phyloP scores from a whole-genome alignment of 2,797 vertebrate genomes.

The Poeciliopsis paucimaculata region DNA sequence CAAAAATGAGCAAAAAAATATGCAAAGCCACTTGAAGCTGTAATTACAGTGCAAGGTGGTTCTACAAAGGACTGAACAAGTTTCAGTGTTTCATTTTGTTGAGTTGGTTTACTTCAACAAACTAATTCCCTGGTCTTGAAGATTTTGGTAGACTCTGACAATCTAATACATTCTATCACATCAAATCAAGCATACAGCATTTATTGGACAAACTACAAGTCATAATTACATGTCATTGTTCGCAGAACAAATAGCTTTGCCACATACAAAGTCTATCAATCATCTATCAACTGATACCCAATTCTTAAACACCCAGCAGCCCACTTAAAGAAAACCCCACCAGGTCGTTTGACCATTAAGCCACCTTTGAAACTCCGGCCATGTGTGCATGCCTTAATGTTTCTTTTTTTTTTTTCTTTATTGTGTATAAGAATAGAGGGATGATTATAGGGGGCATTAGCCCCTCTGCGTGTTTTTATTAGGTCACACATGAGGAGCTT shows the following conservation, averaged over 20 bases:
- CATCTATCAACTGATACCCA: slow-evolving; percentile 2
- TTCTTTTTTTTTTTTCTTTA: slow-evolving; percentile 7
- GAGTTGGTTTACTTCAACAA: not conserved
- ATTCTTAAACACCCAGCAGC: not conserved
- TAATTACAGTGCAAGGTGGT: not conserved
- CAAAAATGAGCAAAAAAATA: not conserved
- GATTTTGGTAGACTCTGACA: not conserved
- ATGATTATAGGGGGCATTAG: slow-evolving; percentile 63
- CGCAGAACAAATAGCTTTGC: not conserved
- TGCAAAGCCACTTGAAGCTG: not conserved
- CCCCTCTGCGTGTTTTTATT: slow-evolving; percentile 62
- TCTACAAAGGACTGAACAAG: not conserved
- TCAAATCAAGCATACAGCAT: slow-evolving; percentile 9
- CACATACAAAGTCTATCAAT: not conserved
- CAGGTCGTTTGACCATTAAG: slow-evolving; percentile 25
- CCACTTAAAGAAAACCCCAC: slow-evolving; percentile 15
- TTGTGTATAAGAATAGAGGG: slow-evolving; percentile 57
- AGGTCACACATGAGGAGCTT: slow-evolving; percentile 69
- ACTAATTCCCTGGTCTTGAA: not conserved
- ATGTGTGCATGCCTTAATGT: slow-evolving; percentile 10
- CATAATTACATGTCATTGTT: not conserved
- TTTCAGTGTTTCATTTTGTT: not conserved
- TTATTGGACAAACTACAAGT: not conserved
- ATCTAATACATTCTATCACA: not conserved
- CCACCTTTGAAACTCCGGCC: slow-evolving; percentile 22